These are phyloP conservation scores for Lutjanus campechanus DNA, from an alignment of 2,797 vertebrate species.

Conservation along the genomic window DNA sequence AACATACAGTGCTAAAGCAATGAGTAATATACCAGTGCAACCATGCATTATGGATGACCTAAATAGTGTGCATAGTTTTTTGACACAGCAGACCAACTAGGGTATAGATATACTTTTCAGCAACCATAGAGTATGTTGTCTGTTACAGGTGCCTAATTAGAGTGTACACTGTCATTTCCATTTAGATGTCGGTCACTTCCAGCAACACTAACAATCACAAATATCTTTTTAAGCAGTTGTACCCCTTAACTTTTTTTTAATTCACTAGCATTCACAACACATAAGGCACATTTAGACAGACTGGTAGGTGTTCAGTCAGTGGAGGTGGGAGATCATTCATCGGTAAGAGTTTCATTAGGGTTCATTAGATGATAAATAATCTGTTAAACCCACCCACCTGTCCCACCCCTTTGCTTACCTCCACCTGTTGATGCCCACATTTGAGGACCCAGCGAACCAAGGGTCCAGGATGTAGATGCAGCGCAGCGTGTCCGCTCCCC, in stretches of 20 bases:
- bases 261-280: no score
- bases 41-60: not conserved
- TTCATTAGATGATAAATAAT: not conserved
- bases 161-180: not conserved
- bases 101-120: not conserved
- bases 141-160: not conserved
- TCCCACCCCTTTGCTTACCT: constrained; percentile 82
- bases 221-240: no score
- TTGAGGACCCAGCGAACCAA: constrained; percentile 96
- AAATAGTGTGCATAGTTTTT: not conserved
- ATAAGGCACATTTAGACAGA: not conserved
- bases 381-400: not conserved
- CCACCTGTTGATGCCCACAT: constrained; percentile 97
- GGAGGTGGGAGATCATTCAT: not conserved
- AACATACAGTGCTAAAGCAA: not conserved
- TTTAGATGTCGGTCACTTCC: no score
- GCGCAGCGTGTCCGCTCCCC: constrained; percentile 89
- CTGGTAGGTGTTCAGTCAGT: not conserved
- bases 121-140: not conserved
- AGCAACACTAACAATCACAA: no score
- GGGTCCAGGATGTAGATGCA: constrained; percentile 96
- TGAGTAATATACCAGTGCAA: not conserved
- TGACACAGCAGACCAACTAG: not conserved
- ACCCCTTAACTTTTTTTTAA: no score
- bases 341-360: not conserved